Percentiles rank a stretch among this genome's conserved stretches.
These are phyloP conservation scores for Tetramorium simillimum DNA, from an alignment of 1,140 invertebrate species.

Conservation along the genomic window DNA sequence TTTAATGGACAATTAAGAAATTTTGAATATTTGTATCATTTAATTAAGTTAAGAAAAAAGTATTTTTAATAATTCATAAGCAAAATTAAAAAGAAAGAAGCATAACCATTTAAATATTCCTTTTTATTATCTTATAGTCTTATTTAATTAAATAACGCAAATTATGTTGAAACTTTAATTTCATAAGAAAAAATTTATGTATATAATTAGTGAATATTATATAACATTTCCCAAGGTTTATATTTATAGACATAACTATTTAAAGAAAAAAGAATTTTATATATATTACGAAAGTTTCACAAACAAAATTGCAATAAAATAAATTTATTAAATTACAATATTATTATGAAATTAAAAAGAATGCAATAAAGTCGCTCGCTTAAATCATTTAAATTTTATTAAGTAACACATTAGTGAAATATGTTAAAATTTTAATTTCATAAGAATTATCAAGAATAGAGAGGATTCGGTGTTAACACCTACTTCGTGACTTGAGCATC, in stretches of 20 bases:
- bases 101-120: too few species aligned
- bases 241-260: too few species aligned
- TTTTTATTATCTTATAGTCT: too few species aligned
- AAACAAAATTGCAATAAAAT: background rate
- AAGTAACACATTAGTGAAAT: background rate
- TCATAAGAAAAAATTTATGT: too few species aligned
- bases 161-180: too few species aligned
- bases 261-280: too few species aligned
- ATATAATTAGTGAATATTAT: too few species aligned
- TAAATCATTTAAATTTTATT: conserved; percentile 34
- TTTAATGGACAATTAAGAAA: background rate
- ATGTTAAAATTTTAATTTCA: conserved; percentile 13
- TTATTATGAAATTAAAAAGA: background rate
- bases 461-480: conserved; percentile 57
- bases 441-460: conserved; percentile 28
- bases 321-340: background rate
- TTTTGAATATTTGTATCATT: background rate
- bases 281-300: too few species aligned
- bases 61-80: background rate
- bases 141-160: too few species aligned
- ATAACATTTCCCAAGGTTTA: too few species aligned
- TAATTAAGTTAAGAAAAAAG: background rate
- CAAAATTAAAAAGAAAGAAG: too few species aligned
- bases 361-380: background rate
- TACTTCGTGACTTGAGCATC: conserved; percentile 41